Evolutionary conservation across 2,888 invertebrate species (phyloP).

Genomic region (Cryptus viduatorius): DNA sequence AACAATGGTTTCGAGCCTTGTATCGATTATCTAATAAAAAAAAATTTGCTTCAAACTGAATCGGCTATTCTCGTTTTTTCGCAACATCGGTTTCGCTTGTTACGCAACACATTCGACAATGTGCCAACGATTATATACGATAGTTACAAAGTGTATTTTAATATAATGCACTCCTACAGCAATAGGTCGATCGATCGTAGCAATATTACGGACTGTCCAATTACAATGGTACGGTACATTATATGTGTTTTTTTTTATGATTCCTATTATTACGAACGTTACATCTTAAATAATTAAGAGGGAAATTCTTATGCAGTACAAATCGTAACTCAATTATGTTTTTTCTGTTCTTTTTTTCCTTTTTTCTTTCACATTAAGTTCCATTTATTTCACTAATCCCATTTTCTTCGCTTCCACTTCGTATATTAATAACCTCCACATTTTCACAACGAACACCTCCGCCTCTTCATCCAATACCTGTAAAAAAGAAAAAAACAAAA

Average conservation of each 20-base stretch:
- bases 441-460: conserved; percentile 99
- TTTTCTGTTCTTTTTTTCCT: conserved; percentile 60
- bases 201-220: conserved; percentile 25
- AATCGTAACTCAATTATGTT: conserved; percentile 76
- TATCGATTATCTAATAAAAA: conserved; percentile 48
- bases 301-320: conserved; percentile 78
- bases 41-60: conserved; percentile 36
- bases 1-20: conserved; percentile 68
- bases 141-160: conserved; percentile 79
- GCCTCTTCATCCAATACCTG: conserved; percentile 99
- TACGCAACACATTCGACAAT: conserved; percentile 44
- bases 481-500: conserved; percentile 69
- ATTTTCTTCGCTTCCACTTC: conserved; percentile 99
- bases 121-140: conserved; percentile 73
- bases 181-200: conserved; percentile 71
- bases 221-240: conserved; percentile 45
- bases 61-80: conserved; percentile 57
- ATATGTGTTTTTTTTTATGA: conserved; percentile 35
- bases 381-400: conserved; percentile 91
- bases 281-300: conserved; percentile 75
- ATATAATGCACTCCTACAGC: conserved; percentile 75
- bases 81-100: conserved; percentile 53
- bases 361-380: conserved; percentile 64
- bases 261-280: conserved; percentile 50
- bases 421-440: conserved; percentile 99